Base-by-base conservation (phyloP, 1,140 invertebrate genomes). In the Hylyphantes graminicola region DNA sequence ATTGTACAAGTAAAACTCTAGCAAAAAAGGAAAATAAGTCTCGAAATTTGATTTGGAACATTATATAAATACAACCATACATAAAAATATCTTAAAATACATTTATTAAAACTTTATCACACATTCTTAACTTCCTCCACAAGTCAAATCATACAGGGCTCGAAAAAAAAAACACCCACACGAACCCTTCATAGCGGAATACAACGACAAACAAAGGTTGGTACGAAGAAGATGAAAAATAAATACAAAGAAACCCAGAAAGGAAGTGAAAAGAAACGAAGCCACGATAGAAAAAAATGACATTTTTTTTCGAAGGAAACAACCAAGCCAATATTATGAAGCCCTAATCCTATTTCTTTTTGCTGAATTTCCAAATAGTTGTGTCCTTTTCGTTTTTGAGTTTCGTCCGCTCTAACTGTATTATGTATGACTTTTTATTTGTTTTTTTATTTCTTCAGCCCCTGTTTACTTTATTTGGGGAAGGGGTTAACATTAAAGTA, bases 331-430 rank as follows among this genome's bases (percentile, higher is more conserved):
- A 81, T 73, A 73, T 81, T 81, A 81, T 63, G 50, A 81, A 81
- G 67, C 68, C 63, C 67, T 81, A 81, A 81, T 81, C 78, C 73
- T 73, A 51, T 81, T 81, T 81, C 68, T 64, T 73, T 73, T 12
- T 50, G 12, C 68, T 73, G 19, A n/a, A 72, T 53, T 81, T 81
- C 68, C 55, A 81, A 81, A 81, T 81, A 81, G 78, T 68, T 53
- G 3, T 70, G 54, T 70, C 65, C 65, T 11, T n/a, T 73, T 35
- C 68, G n/a, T 73, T 73, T 64, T 63, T 73, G 35, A 50, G 48
- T 50, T 72, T 51, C 15, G 35, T n/a, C 59, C 35, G n/a, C 78
- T 81, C 78, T 81, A 81, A 81, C 78, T 73, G 68, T 35, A 81
- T 81, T 81, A 81, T 54, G n/a, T 61, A 63, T 21, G 2, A 72